phyloP scores from a whole-genome alignment of 2,113 vertebrate genomes.

The Chitala chitala region DNA sequence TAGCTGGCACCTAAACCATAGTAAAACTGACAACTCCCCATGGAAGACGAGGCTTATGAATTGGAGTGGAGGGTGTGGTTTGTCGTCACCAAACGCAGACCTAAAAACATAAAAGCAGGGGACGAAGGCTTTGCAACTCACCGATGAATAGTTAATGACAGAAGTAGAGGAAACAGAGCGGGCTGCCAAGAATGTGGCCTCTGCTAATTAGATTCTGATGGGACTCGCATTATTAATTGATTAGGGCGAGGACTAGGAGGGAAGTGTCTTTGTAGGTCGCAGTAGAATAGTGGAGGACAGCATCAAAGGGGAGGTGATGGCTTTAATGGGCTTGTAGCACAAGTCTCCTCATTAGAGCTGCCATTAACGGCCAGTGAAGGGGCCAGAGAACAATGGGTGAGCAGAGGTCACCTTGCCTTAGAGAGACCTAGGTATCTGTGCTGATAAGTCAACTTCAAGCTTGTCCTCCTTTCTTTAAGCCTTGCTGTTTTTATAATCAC shows the following conservation, averaged over 20 bases:
- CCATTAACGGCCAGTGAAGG: conserved; percentile 88
- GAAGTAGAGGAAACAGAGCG: conserved; percentile 75
- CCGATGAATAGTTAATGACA: conserved; percentile 98
- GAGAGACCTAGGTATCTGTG: too few relatives aligned
- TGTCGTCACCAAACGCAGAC: conserved; percentile 41
- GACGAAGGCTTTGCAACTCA: conserved; percentile 80
- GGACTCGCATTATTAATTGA: conserved; percentile 98
- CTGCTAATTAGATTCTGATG: conserved; percentile 94
- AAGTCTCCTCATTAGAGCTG: conserved; percentile 90
- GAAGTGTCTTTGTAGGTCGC: conserved; percentile 84
- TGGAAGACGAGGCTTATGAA: conserved; percentile 69
- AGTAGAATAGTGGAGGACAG: conserved; percentile 83
- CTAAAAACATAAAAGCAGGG: conserved; percentile 68
- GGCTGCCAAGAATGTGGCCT: conserved; percentile 88
- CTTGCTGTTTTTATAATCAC: too few relatives aligned
- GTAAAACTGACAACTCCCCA: conserved; percentile 67
- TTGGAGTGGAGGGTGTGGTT: conserved; percentile 28
- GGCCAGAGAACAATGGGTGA: conserved; percentile 69
- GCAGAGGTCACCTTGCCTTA: conserved; percentile 87
- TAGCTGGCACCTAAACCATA: conserved; percentile 65
- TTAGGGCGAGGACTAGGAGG: conserved; percentile 85
- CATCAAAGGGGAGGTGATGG: conserved; percentile 93
- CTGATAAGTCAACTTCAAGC: too few relatives aligned
- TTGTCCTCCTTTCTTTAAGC: too few relatives aligned
- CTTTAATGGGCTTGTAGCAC: conserved; percentile 90